These are phyloP conservation scores for Sipha flava DNA, from an alignment of 1,140 invertebrate species.

Conservation along the genomic window DNA sequence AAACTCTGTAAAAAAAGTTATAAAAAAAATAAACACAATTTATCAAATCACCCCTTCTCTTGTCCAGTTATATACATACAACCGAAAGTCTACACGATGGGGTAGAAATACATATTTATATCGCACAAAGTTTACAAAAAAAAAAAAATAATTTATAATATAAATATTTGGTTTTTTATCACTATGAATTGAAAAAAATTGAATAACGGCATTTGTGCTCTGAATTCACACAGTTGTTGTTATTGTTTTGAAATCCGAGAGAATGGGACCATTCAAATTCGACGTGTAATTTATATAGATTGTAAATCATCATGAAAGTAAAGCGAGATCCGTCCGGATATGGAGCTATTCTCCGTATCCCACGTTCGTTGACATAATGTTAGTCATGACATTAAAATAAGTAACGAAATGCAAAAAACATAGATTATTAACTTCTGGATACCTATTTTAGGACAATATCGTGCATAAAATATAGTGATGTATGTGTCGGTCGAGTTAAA, in stretches of 20 bases:
- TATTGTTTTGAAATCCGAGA: conserved; percentile 2
- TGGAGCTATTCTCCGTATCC: not conserved
- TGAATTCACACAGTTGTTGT: not conserved
- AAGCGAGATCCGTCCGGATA: conserved; percentile 5
- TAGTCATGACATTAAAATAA: conserved; percentile 4
- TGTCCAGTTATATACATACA: not conserved
- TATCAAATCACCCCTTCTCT: conserved; percentile 20
- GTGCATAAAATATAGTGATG: too few relatives aligned
- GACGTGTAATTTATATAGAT: conserved; percentile 20
- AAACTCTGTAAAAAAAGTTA: not conserved
- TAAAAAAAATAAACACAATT: not conserved
- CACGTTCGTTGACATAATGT: conserved; percentile 2
- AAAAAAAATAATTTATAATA: not conserved
- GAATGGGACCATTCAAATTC: conserved; percentile 21
- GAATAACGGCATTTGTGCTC: not conserved
- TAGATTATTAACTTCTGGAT: not conserved
- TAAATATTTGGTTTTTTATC: not conserved
- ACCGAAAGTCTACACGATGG: not conserved
- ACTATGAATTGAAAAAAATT: conserved; percentile 1
- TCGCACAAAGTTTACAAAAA: not conserved
- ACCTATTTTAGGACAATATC: too few relatives aligned
- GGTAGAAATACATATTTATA: conserved; percentile 17
- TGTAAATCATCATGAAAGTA: conserved; percentile 9
- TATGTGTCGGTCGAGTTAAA: too few relatives aligned
- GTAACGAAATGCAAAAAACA: not conserved